These are phyloP conservation scores for Macrotis lagotis DNA, from an alignment of 2,113 vertebrate genomes.

Conservation along the genomic window DNA sequence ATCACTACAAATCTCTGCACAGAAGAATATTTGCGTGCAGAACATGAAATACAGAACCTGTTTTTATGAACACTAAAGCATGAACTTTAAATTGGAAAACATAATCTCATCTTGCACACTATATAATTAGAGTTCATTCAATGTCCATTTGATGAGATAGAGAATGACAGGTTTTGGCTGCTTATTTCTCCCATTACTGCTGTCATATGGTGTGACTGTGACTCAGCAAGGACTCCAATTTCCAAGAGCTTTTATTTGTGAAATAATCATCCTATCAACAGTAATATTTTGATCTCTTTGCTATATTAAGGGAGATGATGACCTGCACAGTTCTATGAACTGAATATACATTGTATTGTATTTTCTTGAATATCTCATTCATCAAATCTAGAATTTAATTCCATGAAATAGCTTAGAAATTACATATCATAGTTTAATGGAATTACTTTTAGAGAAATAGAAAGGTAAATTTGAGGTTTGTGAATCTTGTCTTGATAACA, in stretches of 20 bases:
- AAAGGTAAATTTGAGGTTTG: neutral
- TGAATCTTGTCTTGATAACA: slow-evolving; percentile 34
- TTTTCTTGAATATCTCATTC: slow-evolving; percentile 63
- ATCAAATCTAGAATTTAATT: slow-evolving; percentile 70
- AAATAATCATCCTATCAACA: slow-evolving; percentile 44
- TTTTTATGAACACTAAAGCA: neutral
- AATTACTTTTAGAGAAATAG: slow-evolving; percentile 30
- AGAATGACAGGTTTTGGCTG: slow-evolving; percentile 39
- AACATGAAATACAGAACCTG: slow-evolving; percentile 35
- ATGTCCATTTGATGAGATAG: slow-evolving; percentile 23
- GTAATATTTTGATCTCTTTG: slow-evolving; percentile 49
- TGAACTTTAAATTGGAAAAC: slow-evolving; percentile 52
- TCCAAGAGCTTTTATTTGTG: slow-evolving; percentile 47
- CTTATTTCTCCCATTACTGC: slow-evolving; percentile 48
- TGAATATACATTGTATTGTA: slow-evolving; percentile 47
- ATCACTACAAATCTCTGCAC: neutral
- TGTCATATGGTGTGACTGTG: neutral
- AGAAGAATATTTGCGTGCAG: slow-evolving; percentile 28
- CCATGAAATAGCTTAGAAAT: slow-evolving; percentile 48
- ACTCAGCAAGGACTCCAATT: slow-evolving; percentile 5
- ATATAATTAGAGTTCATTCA: slow-evolving; percentile 32
- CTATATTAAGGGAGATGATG: slow-evolving; percentile 35
- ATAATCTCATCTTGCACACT: neutral
- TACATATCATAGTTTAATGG: slow-evolving; percentile 28
- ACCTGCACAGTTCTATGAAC: slow-evolving; percentile 49